phyloP scores from a whole-genome alignment of 2,113 vertebrate genomes.

The Ameiurus melas region DNA sequence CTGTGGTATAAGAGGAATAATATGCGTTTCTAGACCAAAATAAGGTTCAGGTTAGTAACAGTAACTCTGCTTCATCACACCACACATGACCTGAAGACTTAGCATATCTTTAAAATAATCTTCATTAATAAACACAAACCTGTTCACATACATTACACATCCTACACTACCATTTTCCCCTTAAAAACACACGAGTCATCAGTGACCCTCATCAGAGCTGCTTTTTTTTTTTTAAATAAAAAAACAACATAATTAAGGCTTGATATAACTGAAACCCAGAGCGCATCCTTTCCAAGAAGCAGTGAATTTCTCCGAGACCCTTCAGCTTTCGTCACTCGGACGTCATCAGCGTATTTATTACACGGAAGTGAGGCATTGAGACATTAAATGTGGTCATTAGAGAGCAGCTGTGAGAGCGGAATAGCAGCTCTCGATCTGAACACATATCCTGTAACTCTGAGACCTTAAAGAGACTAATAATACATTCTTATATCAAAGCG shows the following conservation, averaged over 20 bases:
- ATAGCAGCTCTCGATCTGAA: constrained; percentile 40
- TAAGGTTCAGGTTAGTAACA: too few relatives aligned
- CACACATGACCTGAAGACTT: not conserved
- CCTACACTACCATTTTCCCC: not conserved
- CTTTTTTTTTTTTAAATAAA: not conserved
- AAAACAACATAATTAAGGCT: not conserved
- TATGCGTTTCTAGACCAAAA: too few relatives aligned
- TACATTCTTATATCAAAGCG: not conserved
- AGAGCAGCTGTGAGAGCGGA: constrained; percentile 62
- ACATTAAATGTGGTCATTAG: constrained; percentile 68
- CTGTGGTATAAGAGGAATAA: too few relatives aligned
- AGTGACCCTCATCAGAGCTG: not conserved
- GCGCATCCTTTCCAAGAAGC: not conserved
- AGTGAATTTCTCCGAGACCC: constrained; percentile 51
- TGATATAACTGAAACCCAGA: not conserved
- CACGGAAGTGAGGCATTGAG: constrained; percentile 62
- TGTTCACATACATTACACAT: not conserved
- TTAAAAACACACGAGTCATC: not conserved
- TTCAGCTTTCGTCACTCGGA: constrained; percentile 62
- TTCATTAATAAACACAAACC: too few relatives aligned
- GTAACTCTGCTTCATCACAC: too few relatives aligned
- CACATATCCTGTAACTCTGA: not conserved
- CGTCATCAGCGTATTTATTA: constrained; percentile 70
- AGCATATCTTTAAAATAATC: too few relatives aligned
- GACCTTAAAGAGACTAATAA: not conserved